Evolutionary conservation across 1,140 invertebrate genomes (phyloP), one percentile per base, ranked within the genome.

Genomic region (Xylocopa sonorina): DNA sequence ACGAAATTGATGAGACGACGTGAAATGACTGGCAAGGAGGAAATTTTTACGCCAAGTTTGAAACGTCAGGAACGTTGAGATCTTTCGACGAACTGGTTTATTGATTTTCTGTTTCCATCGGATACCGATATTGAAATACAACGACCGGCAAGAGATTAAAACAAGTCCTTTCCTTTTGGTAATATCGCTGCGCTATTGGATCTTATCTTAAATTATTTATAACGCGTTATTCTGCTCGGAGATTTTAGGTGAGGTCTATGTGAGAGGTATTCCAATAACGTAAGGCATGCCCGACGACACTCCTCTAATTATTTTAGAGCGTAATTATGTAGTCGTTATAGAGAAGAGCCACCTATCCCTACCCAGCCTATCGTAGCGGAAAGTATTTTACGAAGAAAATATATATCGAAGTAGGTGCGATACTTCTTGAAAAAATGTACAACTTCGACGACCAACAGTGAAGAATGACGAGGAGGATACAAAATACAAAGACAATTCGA

Each of bases 51-150:
- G 7, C 7, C 16, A 16, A n/a, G 50, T 48, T 50, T 50, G 5
- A 18, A 24, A 67, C 50, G 50, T 3, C 64, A 50, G 24, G 32
- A 27, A n/a, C 0, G 16, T 53, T 10, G 14, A 4, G 18, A 57
- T 41, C 24, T 10, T 32, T 43, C 18, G n/a, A 1, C 5, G 9
- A 38, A 5, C 18, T 34, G 10, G 18, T 69, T 24, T 57, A 57
- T 57, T 18, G 51, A 21, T 57, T 57, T 71, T 57, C 27, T 43
- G 38, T 71, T 55, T 71, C 12, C 32, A 71, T 71, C 51, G 67
- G 10, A 69, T 69, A 69, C 34, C 68, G 18, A 71, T 57, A 41
- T 2, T n/a, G 51, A 32, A 57, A 57, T 38, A 55, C 27, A n/a
- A 53, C 2, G 27, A 67, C 29, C 29, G 34, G 10, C 1, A 0